A percentile compares a stretch with the other conserved stretches of the same genome.
Conservation (phyloP, 2,113 vertebrate genomes). For the Ascaphus truei region DNA sequence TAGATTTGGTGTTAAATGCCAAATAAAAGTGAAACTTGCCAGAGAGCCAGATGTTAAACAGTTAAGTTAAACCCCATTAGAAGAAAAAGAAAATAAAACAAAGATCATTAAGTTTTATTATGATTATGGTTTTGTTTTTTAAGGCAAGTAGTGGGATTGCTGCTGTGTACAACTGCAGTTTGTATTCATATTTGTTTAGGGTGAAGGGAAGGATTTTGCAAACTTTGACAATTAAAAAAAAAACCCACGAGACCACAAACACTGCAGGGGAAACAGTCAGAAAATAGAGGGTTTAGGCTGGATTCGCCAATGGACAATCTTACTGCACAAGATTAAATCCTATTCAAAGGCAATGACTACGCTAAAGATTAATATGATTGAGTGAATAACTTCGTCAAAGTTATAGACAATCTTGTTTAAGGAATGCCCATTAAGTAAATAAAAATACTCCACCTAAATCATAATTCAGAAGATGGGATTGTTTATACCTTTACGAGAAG, state of each 20-base stretch:
- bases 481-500: too few species aligned
- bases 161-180: constrained; percentile 29
- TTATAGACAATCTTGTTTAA: too few species aligned
- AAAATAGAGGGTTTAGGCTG: not conserved
- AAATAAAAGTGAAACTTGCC: constrained; percentile 31
- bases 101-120: constrained; percentile 39
- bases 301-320: too few species aligned
- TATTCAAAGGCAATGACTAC: too few species aligned
- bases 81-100: constrained; percentile 23
- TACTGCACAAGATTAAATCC: too few species aligned
- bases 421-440: too few species aligned
- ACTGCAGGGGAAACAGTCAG: not conserved
- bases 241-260: not conserved
- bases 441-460: too few species aligned
- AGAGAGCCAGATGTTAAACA: constrained; percentile 34
- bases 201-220: constrained; percentile 1
- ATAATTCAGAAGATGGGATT: too few species aligned
- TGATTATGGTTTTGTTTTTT: constrained; percentile 34
- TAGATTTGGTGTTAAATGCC: constrained; percentile 33
- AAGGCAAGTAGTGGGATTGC: constrained; percentile 23
- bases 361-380: too few species aligned
- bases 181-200: constrained; percentile 31
- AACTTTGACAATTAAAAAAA: constrained; percentile 22
- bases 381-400: too few species aligned
- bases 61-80: constrained; percentile 31